A percentile compares a stretch with the other conserved stretches of the same genome.
phyloP scores from a whole-genome alignment of 2,797 vertebrate genomes.

The Moxostoma hubbsi region DNA sequence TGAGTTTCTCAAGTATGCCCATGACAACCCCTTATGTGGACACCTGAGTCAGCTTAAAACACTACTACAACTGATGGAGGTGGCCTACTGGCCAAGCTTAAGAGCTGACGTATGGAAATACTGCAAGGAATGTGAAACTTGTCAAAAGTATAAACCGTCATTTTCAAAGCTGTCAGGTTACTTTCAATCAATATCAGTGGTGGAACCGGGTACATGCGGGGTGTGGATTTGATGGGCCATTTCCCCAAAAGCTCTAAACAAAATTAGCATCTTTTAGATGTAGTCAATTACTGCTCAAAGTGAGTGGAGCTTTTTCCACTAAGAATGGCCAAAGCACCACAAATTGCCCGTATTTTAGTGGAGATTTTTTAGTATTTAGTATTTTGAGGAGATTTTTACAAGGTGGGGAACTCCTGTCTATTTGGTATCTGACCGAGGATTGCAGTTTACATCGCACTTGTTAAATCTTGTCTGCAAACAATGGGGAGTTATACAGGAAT shows the following conservation, averaged over 20 bases:
- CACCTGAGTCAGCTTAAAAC: too few species aligned
- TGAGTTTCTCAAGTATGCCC: too few species aligned
- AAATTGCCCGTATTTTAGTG: neutral
- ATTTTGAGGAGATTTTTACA: constrained; percentile 1
- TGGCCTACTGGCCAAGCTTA: too few species aligned
- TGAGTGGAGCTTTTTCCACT: neutral
- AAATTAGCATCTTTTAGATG: neutral
- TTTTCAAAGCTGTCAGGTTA: too few species aligned
- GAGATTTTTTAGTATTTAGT: too few species aligned
- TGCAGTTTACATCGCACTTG: neutral
- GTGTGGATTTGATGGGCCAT: neutral
- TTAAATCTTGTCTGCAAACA: neutral
- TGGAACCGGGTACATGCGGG: constrained; percentile 2
- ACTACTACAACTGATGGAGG: too few species aligned
- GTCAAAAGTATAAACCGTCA: too few species aligned
- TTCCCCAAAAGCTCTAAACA: neutral
- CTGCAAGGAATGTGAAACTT: too few species aligned
- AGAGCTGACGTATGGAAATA: too few species aligned
- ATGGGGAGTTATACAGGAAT: neutral
- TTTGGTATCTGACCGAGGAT: constrained; percentile 1
- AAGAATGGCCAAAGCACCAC: neutral
- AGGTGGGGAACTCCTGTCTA: neutral
- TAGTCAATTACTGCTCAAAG: constrained; percentile 21
- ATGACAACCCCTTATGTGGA: too few species aligned
- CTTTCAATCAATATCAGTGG: too few species aligned